Evolutionary conservation across 1,140 invertebrate species (phyloP), one percentile per base, ranked within the genome.

Genomic region (Drosophila micromelanica): DNA sequence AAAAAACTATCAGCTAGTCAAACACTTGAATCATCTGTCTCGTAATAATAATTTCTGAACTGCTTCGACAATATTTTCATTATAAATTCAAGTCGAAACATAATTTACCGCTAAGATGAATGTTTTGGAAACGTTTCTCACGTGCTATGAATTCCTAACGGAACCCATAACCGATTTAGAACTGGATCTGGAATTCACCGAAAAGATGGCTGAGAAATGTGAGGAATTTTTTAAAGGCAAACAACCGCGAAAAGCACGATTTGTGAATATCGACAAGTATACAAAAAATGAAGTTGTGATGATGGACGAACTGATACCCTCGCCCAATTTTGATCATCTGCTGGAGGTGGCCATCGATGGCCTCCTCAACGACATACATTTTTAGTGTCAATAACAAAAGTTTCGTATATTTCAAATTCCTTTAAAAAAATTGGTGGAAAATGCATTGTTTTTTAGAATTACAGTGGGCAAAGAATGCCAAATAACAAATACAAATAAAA

Each of bases 261-360:
- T 75, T 17, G 46, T 60, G 12, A 35, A 64, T 12, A 64, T 75
- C 13, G 68, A 71, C 13, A 64, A 64, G 40, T 75, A 75, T 42
- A 72, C 69, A 1, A 75, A 40, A 64, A 52, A 38, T n/a, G 60
- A 71, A 17, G 51, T 72, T 15, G 38, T 64, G 7, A 70, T 70
- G 65, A 43, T 75, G 68, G 60, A 75, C 7, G 45, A 57, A 1
- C 30, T 9, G 9, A 51, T 49, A 38, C 57, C 65, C 3, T 63
- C 72, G 4, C 71, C 64, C 15, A 68, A 73, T 30, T n/a, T 71
- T 17, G 59, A 74, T 1, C 67, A 42, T 1, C 11, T 75, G 2
- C 3, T 75, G 17, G 60, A 75, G 42, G 17, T 64, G 5, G 52
- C 46, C 17, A 71, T 75, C 8, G 73, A 74, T 40, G 5, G 23